These are phyloP conservation scores for Cyphomyrus discorhynchus DNA, from an alignment of 2,113 vertebrate genomes.

Conservation along the genomic window DNA sequence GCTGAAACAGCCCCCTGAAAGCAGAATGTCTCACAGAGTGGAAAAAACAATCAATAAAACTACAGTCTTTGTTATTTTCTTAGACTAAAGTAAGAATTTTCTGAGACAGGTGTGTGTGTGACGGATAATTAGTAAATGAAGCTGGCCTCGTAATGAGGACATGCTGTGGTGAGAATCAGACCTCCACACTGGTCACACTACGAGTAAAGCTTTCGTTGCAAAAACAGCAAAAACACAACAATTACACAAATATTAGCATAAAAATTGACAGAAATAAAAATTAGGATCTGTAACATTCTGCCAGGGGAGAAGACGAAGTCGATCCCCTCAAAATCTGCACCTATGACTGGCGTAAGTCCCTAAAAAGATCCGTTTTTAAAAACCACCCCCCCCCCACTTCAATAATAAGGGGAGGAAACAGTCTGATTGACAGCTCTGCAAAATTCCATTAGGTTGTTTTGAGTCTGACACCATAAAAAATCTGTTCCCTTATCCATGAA, in stretches of 20 bases:
- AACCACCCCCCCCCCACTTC: neutral
- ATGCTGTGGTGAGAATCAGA: neutral
- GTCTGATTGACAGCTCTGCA: neutral
- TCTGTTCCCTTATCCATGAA: neutral
- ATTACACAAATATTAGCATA: neutral
- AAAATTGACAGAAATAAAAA: neutral
- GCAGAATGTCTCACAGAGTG: neutral
- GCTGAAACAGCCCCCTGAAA: neutral
- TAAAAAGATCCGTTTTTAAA: neutral
- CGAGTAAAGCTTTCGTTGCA: neutral
- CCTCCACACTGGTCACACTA: neutral
- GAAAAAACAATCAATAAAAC: neutral
- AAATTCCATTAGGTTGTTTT: neutral
- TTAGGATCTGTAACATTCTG: neutral
- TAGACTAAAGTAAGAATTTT: neutral
- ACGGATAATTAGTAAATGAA: neutral
- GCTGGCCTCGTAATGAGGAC: neutral
- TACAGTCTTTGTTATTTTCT: neutral
- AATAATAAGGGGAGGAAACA: neutral
- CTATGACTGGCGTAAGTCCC: neutral
- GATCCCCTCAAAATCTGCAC: neutral
- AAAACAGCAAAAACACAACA: neutral
- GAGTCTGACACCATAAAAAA: neutral
- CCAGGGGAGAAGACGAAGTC: neutral
- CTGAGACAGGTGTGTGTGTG: neutral